Conservation (phyloP, 2,797 vertebrate species). For the Monodelphis domestica region DNA sequence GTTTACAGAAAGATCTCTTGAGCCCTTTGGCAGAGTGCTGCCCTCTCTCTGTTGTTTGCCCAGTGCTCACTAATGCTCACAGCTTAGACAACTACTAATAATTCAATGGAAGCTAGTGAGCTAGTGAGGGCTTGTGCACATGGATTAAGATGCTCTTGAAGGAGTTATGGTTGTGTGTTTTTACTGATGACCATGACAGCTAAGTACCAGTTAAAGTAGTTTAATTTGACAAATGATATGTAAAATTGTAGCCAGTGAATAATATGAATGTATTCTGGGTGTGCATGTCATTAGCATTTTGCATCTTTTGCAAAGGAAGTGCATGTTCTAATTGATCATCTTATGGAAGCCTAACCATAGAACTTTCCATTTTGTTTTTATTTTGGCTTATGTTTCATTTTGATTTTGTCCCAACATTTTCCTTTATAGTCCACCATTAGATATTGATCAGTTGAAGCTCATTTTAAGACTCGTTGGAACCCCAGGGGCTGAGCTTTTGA, state of each 20-base stretch:
- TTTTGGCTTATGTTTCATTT: constrained; percentile 71
- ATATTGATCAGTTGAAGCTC: constrained; percentile 99
- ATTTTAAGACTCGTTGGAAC: constrained; percentile 98
- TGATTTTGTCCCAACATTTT: constrained; percentile 92
- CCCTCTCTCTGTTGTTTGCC: constrained; percentile 50
- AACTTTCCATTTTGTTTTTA: constrained; percentile 75
- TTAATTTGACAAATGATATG: neutral
- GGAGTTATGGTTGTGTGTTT: neutral
- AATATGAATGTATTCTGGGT: neutral
- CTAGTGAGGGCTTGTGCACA: constrained; percentile 14
- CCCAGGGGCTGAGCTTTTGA: constrained; percentile 96
- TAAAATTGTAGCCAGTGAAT: constrained; percentile 5
- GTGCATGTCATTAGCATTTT: neutral
- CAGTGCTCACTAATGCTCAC: constrained; percentile 59
- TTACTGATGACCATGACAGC: neutral
- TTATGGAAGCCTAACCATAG: constrained; percentile 61
- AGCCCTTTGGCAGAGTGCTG: neutral
- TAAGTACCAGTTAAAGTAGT: constrained; percentile 3
- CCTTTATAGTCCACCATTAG: constrained; percentile 96
- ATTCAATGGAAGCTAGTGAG: constrained; percentile 45
- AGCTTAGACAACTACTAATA: constrained; percentile 50
- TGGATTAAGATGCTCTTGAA: neutral
- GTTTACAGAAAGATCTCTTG: constrained; percentile 45
- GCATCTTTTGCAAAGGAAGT: constrained; percentile 57
- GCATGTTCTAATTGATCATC: constrained; percentile 52